phyloP scores from a whole-genome alignment of 1,140 invertebrate species.

The Neocloeon triangulifer region DNA sequence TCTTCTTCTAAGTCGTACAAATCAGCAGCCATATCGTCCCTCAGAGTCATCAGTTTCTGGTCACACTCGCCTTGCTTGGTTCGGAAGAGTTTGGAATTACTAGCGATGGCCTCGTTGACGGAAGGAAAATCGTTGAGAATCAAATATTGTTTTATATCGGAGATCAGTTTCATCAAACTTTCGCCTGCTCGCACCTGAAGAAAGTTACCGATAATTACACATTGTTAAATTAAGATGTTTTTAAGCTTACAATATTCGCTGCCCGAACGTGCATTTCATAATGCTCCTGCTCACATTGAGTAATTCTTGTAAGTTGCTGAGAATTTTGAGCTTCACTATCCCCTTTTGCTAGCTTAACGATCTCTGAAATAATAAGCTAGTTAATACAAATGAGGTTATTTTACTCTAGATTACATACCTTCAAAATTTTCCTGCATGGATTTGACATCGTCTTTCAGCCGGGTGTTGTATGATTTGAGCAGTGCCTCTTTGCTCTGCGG shows the following conservation, averaged over 20 bases:
- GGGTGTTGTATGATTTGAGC: constrained; percentile 76
- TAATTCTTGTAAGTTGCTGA: constrained; percentile 68
- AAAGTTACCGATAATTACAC: not conserved
- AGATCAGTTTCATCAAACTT: constrained; percentile 86
- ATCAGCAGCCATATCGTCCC: constrained; percentile 88
- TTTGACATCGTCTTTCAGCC: constrained; percentile 86
- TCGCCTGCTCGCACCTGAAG: constrained; percentile 63
- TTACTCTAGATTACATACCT: constrained; percentile 27
- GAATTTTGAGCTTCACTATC: constrained; percentile 71
- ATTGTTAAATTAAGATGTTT: not conserved
- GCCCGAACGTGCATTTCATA: constrained; percentile 93
- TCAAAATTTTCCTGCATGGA: constrained; percentile 93
- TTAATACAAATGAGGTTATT: constrained; percentile 2
- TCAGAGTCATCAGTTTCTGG: constrained; percentile 70
- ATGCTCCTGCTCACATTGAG: constrained; percentile 82
- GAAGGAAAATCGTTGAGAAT: constrained; percentile 94
- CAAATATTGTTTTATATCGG: constrained; percentile 89
- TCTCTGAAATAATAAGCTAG: constrained; percentile 40
- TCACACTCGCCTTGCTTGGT: constrained; percentile 81
- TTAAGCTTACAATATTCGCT: constrained; percentile 58
- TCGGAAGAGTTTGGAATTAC: constrained; percentile 72
- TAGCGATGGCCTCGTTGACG: constrained; percentile 83
- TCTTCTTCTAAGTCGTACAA: constrained; percentile 93
- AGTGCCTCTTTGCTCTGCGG: constrained; percentile 86
- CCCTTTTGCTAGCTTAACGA: constrained; percentile 79